phyloP scores from a whole-genome alignment of 1,140 invertebrate genomes.

The Pectinophora gossypiella region DNA sequence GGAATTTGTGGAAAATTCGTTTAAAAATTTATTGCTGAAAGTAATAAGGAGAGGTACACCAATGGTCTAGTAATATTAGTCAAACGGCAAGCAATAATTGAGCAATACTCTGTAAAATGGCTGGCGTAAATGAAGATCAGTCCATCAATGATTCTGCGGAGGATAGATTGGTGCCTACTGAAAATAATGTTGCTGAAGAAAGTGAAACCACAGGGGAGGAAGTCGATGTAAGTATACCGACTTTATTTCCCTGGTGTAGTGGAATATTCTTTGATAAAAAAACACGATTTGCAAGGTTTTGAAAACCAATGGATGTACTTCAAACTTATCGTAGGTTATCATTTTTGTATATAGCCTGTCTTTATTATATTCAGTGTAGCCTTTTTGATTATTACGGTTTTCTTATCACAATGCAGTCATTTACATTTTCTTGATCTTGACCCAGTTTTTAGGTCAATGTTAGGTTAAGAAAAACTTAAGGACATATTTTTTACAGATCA shows the following conservation, averaged over 20 bases:
- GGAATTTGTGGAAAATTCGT: neutral
- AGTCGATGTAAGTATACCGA: slow-evolving; percentile 40
- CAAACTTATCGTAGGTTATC: too few relatives aligned
- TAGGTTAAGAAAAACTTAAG: slow-evolving; percentile 1
- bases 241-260: too few relatives aligned
- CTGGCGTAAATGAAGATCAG: slow-evolving; percentile 28
- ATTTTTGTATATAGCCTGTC: too few relatives aligned
- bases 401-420: too few relatives aligned
- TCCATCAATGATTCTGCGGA: slow-evolving; percentile 20
- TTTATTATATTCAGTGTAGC: too few relatives aligned
- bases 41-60: too few relatives aligned
- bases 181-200: slow-evolving; percentile 22
- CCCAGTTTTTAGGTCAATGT: neutral
- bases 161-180: slow-evolving; percentile 33
- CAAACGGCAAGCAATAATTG: neutral
- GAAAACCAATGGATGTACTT: too few relatives aligned
- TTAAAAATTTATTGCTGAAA: too few relatives aligned
- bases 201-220: slow-evolving; percentile 20
- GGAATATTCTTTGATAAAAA: too few relatives aligned
- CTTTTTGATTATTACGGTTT: too few relatives aligned
- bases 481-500: slow-evolving; percentile 44
- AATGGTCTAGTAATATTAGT: neutral
- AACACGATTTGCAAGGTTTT: too few relatives aligned
- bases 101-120: slow-evolving; percentile 24
- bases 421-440: neutral